These are phyloP conservation scores for Dasysyrphus albostriatus DNA, from an alignment of 2,888 invertebrate genomes.

Conservation along the genomic window DNA sequence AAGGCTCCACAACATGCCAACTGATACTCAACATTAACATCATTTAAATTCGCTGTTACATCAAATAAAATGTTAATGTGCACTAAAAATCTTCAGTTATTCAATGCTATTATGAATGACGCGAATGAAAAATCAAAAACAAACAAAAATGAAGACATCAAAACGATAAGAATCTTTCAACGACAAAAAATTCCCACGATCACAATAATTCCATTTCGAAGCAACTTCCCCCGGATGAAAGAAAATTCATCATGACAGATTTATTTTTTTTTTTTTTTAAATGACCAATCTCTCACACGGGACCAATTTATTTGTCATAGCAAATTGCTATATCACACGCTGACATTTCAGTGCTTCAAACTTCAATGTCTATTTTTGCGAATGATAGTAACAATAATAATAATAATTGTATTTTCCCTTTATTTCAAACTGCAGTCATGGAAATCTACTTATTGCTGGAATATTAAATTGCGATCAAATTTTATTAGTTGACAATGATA, in stretches of 20 bases:
- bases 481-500: slow-evolving; percentile 8
- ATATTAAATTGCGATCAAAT: slow-evolving; percentile 18
- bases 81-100: not conserved
- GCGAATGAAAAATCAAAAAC: not conserved
- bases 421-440: slow-evolving; percentile 14
- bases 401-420: slow-evolving; percentile 14
- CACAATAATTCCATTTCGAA: too few species aligned
- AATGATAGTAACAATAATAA: slow-evolving; percentile 5
- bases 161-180: not conserved
- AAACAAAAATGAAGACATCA: not conserved
- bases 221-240: slow-evolving; percentile 16
- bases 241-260: slow-evolving; percentile 12
- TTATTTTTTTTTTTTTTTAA: slow-evolving; percentile 5
- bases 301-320: not conserved
- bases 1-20: not conserved
- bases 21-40: too few species aligned
- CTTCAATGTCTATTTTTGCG: slow-evolving; percentile 6
- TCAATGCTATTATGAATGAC: not conserved
- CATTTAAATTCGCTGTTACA: not conserved
- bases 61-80: slow-evolving; percentile 29
- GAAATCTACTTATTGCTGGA: slow-evolving; percentile 22
- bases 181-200: not conserved
- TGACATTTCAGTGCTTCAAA: slow-evolving; percentile 12
- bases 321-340: slow-evolving; percentile 27
- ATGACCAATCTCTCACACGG: slow-evolving; percentile 15